A percentile compares a stretch with the other conserved stretches of the same genome.
Evolutionary conservation across 2,888 invertebrate genomes (phyloP).

Genomic region (Aphrophora alni): DNA sequence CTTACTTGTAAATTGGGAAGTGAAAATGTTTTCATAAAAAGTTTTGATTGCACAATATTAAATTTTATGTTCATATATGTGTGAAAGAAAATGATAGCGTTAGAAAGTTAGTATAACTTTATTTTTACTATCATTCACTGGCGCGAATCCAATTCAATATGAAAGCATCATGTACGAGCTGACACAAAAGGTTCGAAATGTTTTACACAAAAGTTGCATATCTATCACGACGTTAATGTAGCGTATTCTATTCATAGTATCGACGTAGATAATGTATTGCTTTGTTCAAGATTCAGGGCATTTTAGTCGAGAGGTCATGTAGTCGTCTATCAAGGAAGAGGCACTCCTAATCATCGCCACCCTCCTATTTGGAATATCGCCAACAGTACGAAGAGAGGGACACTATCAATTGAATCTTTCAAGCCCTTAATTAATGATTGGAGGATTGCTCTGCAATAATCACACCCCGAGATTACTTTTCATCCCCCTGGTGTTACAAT

Average conservation of each 20-base stretch:
- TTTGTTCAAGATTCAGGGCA: not conserved
- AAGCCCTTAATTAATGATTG: not conserved
- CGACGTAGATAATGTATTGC: not conserved
- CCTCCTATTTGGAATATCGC: not conserved
- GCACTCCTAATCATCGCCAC: not conserved
- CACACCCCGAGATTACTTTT: not conserved
- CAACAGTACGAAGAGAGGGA: not conserved
- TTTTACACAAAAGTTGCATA: not conserved
- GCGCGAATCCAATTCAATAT: not conserved
- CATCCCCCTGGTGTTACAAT: not conserved
- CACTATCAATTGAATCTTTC: not conserved
- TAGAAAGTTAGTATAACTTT: not conserved
- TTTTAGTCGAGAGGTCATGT: not conserved
- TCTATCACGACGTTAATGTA: not conserved
- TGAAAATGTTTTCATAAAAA: too few species aligned
- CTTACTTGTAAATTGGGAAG: too few species aligned
- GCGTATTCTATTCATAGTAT: not conserved
- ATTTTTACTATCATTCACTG: not conserved
- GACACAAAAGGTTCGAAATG: not conserved
- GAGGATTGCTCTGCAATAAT: not conserved
- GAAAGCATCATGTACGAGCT: not conserved
- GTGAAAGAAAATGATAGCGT: not conserved
- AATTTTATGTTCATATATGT: too few species aligned
- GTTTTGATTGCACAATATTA: too few species aligned
- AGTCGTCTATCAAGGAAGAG: not conserved